Conservation (phyloP, 2,113 vertebrate species). For the Pachypanchax playfairii region DNA sequence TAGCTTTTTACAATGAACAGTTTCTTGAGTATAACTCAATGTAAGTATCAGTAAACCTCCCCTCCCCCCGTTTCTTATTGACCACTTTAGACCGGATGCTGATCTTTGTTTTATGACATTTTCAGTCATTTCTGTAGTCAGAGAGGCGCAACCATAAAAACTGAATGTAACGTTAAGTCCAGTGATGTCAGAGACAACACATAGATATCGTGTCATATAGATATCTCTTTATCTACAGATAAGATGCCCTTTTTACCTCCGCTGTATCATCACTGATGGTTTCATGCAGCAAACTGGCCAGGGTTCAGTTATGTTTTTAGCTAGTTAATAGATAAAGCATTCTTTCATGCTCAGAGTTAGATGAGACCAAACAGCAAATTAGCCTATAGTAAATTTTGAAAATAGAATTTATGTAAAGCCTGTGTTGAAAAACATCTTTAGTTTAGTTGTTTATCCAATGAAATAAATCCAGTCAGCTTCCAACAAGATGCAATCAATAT, state of each 20-base stretch:
- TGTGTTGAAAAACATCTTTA: background rate
- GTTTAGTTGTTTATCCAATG: no score
- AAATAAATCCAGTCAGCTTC: no score
- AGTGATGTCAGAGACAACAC: background rate
- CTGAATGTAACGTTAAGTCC: background rate
- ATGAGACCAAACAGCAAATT: background rate
- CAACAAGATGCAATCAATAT: background rate
- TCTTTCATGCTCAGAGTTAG: background rate
- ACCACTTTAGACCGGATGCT: background rate
- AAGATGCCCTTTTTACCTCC: conserved; percentile 37
- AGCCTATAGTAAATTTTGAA: background rate
- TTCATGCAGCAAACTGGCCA: conserved; percentile 3
- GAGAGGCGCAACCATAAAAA: background rate
- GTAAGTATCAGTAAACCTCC: background rate
- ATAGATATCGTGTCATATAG: conserved; percentile 19
- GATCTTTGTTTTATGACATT: background rate
- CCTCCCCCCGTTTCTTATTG: background rate
- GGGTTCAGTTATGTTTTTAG: conserved; percentile 14
- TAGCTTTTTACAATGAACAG: background rate
- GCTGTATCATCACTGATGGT: conserved; percentile 12
- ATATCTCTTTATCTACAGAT: conserved; percentile 16
- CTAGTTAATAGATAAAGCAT: background rate
- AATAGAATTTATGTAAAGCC: background rate
- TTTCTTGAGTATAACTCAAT: background rate
- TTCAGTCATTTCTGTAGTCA: conserved; percentile 3